Evolutionary conservation across 2,797 vertebrate species (phyloP).

Genomic region (Rhinophrynus dorsalis): DNA sequence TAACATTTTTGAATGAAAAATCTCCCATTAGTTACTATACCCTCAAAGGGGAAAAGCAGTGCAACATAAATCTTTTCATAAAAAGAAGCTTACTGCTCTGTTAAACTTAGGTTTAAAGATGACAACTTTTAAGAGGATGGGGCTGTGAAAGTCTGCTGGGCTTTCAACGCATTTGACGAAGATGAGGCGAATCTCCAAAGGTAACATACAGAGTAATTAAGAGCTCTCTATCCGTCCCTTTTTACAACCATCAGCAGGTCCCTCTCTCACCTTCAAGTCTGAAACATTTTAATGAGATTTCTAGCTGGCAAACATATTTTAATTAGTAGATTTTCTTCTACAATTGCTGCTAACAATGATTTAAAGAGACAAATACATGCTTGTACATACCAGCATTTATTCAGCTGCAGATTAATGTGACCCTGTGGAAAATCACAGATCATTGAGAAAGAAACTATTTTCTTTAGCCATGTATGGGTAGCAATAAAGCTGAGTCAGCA

Average conservation of each 20-base stretch:
- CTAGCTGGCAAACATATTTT: constrained; percentile 70
- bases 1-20: too few relatives aligned
- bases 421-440: constrained; percentile 16
- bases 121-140: not conserved
- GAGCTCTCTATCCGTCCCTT: constrained; percentile 43
- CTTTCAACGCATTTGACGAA: constrained; percentile 3
- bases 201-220: constrained; percentile 65
- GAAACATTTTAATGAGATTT: constrained; percentile 72
- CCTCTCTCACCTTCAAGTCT: constrained; percentile 56
- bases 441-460: not conserved
- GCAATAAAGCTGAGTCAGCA: too few relatives aligned
- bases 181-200: constrained; percentile 14
- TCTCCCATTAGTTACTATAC: too few relatives aligned
- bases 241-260: constrained; percentile 45
- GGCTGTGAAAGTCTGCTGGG: not conserved
- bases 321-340: constrained; percentile 73
- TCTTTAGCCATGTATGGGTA: too few relatives aligned
- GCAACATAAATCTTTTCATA: too few relatives aligned
- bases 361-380: constrained; percentile 57
- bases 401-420: not conserved
- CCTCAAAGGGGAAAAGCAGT: too few relatives aligned
- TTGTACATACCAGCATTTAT: constrained; percentile 8
- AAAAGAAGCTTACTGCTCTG: too few relatives aligned
- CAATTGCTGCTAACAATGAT: constrained; percentile 66
- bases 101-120: too few relatives aligned